A percentile compares a stretch with the other conserved stretches of the same genome.
phyloP scores from a whole-genome alignment of 2,888 invertebrate species.

The Aphelenchoides bicaudatus region DNA sequence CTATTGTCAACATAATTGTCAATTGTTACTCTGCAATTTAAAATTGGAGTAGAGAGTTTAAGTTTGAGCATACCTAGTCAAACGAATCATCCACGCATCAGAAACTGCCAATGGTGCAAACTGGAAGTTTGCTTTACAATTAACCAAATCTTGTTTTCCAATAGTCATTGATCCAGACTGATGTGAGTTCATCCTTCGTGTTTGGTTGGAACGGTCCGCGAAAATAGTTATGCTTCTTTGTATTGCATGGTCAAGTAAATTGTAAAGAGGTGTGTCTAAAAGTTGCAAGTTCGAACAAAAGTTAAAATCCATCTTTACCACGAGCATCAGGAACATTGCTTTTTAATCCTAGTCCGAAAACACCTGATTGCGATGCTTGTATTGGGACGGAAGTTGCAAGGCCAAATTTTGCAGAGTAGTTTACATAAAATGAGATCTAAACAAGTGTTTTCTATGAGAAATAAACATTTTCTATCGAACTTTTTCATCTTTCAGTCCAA shows the following conservation, averaged over 20 bases:
- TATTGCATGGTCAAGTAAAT: not conserved
- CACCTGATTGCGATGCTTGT: not conserved
- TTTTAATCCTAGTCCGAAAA: conserved; percentile 3
- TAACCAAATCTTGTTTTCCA: not conserved
- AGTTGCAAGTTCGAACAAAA: no score
- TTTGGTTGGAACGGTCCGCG: conserved; percentile 5
- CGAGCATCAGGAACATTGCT: not conserved
- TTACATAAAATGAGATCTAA: no score
- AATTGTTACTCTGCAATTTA: not conserved
- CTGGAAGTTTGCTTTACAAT: not conserved
- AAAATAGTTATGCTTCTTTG: conserved; percentile 1
- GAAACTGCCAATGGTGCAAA: not conserved
- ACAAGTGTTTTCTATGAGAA: no score
- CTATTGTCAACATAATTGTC: not conserved
- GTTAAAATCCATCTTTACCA: no score
- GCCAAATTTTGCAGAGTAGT: no score
- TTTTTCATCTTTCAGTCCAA: no score
- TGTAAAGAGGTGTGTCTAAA: not conserved
- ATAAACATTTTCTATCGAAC: no score
- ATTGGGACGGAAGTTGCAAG: conserved; percentile 2
- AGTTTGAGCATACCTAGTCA: not conserved
- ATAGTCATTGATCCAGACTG: conserved; percentile 3
- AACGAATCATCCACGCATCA: conserved; percentile 8
- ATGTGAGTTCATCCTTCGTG: not conserved
- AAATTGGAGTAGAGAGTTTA: not conserved